Evolutionary conservation across 2,888 invertebrate genomes (phyloP).

Genomic region (Leucoptera coffeella): DNA sequence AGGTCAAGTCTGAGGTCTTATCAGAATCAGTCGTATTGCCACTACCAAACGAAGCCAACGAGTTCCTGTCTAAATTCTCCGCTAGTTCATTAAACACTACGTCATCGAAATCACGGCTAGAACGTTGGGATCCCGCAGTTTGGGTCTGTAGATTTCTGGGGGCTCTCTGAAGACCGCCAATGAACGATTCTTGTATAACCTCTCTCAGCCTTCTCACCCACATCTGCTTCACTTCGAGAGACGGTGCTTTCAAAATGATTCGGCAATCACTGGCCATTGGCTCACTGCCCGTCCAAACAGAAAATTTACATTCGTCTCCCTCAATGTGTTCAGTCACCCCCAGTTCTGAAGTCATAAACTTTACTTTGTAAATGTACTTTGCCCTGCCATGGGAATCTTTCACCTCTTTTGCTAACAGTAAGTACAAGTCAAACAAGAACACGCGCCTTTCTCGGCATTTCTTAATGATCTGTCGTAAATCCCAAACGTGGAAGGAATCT

Average conservation of each 20-base stretch:
- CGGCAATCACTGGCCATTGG: conserved; percentile 88
- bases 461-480: conserved; percentile 93
- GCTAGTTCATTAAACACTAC: conserved; percentile 78
- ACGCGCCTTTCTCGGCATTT: conserved; percentile 94
- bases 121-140: conserved; percentile 18
- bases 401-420: conserved; percentile 94
- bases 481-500: conserved; percentile 96
- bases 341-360: conserved; percentile 90
- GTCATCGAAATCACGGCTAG: conserved; percentile 79
- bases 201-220: conserved; percentile 95
- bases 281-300: conserved; percentile 93
- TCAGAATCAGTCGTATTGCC: conserved; percentile 92
- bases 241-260: conserved; percentile 84
- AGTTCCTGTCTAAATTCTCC: conserved; percentile 82
- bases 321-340: conserved; percentile 98
- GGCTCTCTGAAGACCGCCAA: no score
- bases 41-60: conserved; percentile 86
- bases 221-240: conserved; percentile 86
- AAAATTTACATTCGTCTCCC: conserved; percentile 97
- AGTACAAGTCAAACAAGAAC: conserved; percentile 94
- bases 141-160: not conserved
- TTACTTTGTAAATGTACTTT: conserved; percentile 89
- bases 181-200: conserved; percentile 84
- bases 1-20: conserved; percentile 83
- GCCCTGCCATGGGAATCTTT: conserved; percentile 90